Evolutionary conservation across 2,797 vertebrate species (phyloP).

Genomic region (Oreonectes daqikongensis): DNA sequence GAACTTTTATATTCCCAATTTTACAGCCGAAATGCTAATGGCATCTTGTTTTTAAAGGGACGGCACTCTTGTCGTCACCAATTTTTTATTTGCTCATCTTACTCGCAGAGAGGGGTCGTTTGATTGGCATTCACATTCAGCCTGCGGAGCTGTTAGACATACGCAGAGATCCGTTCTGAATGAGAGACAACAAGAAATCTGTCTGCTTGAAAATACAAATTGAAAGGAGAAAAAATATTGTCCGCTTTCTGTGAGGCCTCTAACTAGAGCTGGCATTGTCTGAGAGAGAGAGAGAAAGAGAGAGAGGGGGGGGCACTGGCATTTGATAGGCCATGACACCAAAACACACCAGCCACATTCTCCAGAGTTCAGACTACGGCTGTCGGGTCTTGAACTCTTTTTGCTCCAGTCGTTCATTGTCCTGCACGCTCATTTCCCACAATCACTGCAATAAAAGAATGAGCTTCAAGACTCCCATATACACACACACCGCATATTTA

Average conservation of each 20-base stretch:
- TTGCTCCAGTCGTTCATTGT: constrained; percentile 22
- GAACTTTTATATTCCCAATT: constrained; percentile 32
- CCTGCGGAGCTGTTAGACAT: constrained; percentile 18
- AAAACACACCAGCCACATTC: constrained; percentile 29
- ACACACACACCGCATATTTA: constrained; percentile 12
- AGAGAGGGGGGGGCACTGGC: constrained; percentile 21
- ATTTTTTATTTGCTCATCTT: constrained; percentile 16
- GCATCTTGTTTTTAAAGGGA: constrained; percentile 37
- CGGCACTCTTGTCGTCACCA: not conserved
- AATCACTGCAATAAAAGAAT: constrained; percentile 7
- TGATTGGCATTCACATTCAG: constrained; percentile 40
- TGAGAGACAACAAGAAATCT: constrained; percentile 16
- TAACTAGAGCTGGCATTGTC: no score
- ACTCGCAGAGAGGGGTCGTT: constrained; percentile 10
- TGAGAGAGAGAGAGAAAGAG: constrained; percentile 6
- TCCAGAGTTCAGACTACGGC: constrained; percentile 31
- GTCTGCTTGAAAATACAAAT: constrained; percentile 24
- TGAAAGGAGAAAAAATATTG: constrained; percentile 19
- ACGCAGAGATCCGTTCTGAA: constrained; percentile 9
- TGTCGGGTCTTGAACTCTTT: constrained; percentile 26
- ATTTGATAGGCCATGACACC: constrained; percentile 31
- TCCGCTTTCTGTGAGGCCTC: constrained; percentile 7
- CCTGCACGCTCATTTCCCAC: not conserved
- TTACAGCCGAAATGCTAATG: constrained; percentile 33
- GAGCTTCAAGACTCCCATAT: not conserved